Conservation (phyloP, 2,797 vertebrate species). For the Choloepus didactylus region DNA sequence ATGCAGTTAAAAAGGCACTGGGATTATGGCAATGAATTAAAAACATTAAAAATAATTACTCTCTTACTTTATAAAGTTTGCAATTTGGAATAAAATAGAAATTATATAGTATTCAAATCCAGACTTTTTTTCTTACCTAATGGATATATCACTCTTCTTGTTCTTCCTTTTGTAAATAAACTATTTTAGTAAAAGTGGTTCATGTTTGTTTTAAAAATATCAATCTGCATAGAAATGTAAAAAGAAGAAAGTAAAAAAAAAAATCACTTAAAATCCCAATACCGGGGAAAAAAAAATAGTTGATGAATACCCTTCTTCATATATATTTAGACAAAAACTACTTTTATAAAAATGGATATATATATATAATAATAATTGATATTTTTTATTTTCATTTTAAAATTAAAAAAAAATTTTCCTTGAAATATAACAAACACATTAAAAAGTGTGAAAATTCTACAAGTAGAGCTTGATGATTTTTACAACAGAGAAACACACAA, state of each 20-base stretch:
- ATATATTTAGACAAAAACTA: not conserved
- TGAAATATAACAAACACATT: not conserved
- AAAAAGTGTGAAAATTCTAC: not conserved
- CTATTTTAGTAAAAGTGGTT: not conserved
- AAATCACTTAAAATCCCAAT: not conserved
- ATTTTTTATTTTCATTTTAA: not conserved
- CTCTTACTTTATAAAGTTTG: not conserved
- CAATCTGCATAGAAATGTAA: not conserved
- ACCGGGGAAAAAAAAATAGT: not conserved
- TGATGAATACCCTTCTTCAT: not conserved
- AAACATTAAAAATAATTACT: not conserved
- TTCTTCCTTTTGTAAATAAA: not conserved
- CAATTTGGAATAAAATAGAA: not conserved
- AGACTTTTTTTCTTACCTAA: not conserved
- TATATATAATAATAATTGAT: not conserved
- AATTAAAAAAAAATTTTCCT: not conserved
- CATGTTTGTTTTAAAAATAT: not conserved
- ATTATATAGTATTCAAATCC: not conserved
- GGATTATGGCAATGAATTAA: not conserved
- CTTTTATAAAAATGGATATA: constrained; percentile 3
- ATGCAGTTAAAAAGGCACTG: not conserved
- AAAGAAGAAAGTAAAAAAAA: not conserved
- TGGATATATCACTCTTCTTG: not conserved
- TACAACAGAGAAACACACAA: not conserved
- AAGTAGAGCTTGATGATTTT: not conserved